Evolutionary conservation across 2,113 vertebrate species (phyloP).

Genomic region (Nerophis lumbriciformis): DNA sequence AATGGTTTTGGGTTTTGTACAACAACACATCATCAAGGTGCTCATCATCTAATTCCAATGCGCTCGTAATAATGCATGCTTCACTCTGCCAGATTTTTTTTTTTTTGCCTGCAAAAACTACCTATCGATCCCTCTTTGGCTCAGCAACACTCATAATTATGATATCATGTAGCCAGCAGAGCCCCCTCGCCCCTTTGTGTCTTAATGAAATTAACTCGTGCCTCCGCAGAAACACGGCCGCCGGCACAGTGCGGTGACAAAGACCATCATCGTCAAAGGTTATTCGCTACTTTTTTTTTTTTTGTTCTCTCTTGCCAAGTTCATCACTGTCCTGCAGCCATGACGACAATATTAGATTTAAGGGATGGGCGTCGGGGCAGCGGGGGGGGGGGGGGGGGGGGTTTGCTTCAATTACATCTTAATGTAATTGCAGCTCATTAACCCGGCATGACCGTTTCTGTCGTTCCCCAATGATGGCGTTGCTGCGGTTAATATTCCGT

Average conservation of each 20-base stretch:
- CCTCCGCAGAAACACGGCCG: conserved; percentile 47
- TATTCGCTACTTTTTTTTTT: conserved; percentile 25
- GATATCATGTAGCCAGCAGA: conserved; percentile 32
- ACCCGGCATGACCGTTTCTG: conserved; percentile 32
- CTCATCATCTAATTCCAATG: no score
- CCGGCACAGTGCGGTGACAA: conserved; percentile 58
- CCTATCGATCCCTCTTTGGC: conserved; percentile 36
- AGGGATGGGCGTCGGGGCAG: no score
- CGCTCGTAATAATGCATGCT: background rate
- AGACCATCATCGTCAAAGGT: conserved; percentile 66
- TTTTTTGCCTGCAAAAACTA: conserved; percentile 34
- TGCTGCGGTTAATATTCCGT: conserved; percentile 52
- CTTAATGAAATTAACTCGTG: conserved; percentile 68
- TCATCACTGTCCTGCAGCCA: conserved; percentile 54
- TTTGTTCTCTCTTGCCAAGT: conserved; percentile 56
- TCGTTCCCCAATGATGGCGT: conserved; percentile 33
- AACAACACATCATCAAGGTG: no score
- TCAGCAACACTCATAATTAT: conserved; percentile 38
- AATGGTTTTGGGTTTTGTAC: no score
- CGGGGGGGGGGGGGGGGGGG: background rate
- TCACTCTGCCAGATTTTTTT: conserved; percentile 11
- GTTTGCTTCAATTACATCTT: conserved; percentile 50
- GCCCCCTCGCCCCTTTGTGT: conserved; percentile 36
- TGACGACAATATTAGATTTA: conserved; percentile 29
- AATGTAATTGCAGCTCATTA: conserved; percentile 40